Conservation (phyloP, 35 echinoderm and acorn worm species). For the Amphiura filiformis region DNA sequence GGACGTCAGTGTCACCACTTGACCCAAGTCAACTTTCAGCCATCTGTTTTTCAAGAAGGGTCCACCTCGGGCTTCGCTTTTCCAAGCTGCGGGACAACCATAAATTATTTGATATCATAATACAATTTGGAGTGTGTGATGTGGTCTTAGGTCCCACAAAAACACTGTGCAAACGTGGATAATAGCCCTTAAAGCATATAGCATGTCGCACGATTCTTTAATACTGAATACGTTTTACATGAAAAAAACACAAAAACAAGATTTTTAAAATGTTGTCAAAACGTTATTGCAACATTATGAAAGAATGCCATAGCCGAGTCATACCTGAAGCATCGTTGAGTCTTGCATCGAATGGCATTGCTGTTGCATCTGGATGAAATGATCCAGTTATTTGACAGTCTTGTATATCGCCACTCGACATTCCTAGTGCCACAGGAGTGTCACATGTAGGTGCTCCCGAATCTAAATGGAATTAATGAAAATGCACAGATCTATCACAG, state of each 20-base stretch:
- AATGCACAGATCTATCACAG: too few relatives aligned
- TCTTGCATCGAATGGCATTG: conserved; percentile 25
- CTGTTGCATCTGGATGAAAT: conserved; percentile 30
- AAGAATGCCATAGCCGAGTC: too few relatives aligned
- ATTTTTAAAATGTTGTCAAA: too few relatives aligned
- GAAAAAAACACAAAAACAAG: too few relatives aligned
- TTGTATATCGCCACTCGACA: neutral
- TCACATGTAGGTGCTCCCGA: neutral
- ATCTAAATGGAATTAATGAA: too few relatives aligned
- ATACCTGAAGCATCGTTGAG: conserved; percentile 30
- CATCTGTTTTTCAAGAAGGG: conserved; percentile 33
- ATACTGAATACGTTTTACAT: too few relatives aligned
- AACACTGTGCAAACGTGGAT: too few relatives aligned
- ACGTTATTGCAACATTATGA: too few relatives aligned
- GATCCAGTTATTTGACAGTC: conserved; percentile 52
- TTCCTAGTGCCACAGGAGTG: conserved; percentile 3
- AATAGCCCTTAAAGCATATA: neutral
- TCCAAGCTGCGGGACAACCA: conserved; percentile 40
- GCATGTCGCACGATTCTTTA: neutral
- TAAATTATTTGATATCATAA: neutral
- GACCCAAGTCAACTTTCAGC: conserved; percentile 50
- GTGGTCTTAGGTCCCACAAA: neutral
- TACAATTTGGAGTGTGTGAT: neutral
- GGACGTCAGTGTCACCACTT: conserved; percentile 2
- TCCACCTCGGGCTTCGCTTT: conserved; percentile 43